These are phyloP conservation scores for Luscinia luscinia DNA, from an alignment of 2,797 vertebrate species.

Conservation along the genomic window DNA sequence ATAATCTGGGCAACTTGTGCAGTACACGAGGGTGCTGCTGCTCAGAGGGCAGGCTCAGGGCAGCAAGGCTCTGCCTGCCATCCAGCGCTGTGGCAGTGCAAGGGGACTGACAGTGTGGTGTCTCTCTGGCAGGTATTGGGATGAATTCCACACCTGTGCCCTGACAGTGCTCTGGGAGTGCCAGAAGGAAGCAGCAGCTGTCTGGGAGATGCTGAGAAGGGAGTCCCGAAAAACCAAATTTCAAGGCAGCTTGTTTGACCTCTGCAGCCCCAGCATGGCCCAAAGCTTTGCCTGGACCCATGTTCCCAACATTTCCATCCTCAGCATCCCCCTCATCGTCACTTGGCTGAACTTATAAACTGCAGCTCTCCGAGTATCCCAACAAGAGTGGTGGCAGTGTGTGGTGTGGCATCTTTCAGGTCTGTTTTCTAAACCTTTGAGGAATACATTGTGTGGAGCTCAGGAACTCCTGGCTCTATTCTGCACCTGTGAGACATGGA, in stretches of 20 bases:
- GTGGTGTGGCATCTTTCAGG: neutral
- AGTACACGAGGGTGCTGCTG: rapidly evolving
- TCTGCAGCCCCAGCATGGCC: conserved; percentile 74
- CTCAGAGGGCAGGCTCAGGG: neutral
- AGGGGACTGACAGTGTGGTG: neutral
- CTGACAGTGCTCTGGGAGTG: conserved; percentile 77
- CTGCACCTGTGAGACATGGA: rapidly evolving
- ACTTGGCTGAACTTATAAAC: conserved; percentile 57
- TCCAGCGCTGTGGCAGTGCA: neutral
- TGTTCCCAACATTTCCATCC: neutral
- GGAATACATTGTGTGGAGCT: neutral
- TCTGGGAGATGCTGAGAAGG: conserved; percentile 82
- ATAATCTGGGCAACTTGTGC: neutral
- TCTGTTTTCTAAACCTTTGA: neutral
- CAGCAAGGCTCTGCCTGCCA: neutral
- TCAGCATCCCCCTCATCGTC: conserved; percentile 61
- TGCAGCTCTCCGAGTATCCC: neutral
- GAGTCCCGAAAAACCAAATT: conserved; percentile 82
- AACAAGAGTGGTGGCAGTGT: neutral
- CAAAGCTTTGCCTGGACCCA: conserved; percentile 23
- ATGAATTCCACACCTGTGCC: conserved; percentile 81
- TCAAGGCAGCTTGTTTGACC: conserved; percentile 82
- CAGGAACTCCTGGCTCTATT: neutral
- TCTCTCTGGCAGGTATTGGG: conserved; percentile 78
- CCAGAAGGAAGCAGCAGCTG: conserved; percentile 78